Evolutionary conservation across 2,888 invertebrate genomes (phyloP).

Genomic region (Leucophenga montana): DNA sequence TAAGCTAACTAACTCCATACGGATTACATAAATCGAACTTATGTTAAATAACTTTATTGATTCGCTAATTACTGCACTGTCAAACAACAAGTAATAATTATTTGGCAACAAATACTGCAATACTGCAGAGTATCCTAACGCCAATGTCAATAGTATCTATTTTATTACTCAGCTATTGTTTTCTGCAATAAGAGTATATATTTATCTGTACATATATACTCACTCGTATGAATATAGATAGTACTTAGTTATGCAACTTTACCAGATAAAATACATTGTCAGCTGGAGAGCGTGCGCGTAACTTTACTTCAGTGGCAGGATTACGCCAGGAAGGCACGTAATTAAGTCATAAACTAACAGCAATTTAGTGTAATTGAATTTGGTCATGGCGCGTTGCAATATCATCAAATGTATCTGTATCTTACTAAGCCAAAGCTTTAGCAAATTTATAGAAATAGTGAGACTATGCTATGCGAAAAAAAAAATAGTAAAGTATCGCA

Average conservation of each 20-base stretch:
- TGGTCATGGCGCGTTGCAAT: constrained; percentile 3
- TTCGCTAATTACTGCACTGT: no score
- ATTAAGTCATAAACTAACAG: constrained; percentile 14
- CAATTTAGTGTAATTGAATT: constrained; percentile 21
- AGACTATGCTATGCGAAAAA: neutral
- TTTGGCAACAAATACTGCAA: neutral
- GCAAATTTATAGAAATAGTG: neutral
- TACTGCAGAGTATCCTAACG: no score
- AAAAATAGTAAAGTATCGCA: neutral
- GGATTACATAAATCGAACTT: no score
- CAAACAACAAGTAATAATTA: neutral
- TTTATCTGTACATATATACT: no score
- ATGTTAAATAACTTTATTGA: no score
- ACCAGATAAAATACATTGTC: neutral
- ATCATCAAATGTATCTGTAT: neutral
- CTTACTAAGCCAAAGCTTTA: neutral
- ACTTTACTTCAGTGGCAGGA: neutral
- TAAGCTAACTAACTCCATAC: no score
- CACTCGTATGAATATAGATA: no score
- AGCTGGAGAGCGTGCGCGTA: neutral
- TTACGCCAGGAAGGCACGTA: constrained; percentile 1
- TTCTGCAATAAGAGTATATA: neutral
- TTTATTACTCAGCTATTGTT: no score
- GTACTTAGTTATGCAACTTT: neutral
- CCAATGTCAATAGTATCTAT: no score